Evolutionary conservation across 2,113 vertebrate species (phyloP), one percentile per base, ranked within the genome.

Genomic region (Urocitellus parryii): DNA sequence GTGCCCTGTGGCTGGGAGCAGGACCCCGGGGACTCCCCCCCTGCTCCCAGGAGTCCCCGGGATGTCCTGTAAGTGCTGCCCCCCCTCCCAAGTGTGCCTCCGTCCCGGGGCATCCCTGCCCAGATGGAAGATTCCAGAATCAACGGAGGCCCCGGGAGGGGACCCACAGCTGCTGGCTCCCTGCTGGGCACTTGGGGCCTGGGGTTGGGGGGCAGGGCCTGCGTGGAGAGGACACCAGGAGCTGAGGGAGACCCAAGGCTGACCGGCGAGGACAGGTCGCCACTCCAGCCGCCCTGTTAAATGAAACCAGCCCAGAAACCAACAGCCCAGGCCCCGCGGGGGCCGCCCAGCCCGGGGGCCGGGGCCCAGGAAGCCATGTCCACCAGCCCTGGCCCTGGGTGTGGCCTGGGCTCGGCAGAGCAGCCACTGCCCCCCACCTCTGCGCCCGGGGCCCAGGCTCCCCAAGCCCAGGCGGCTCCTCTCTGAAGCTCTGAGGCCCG

Each of bases 281-380:
- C 58, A 86, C 22, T 39, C 12, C 4, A 58, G 56, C 7, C 0
- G 1, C 27, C 22, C 72, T 20, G 48, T 86, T 91, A 34, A 58
- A 58, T 37, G 67, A 88, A 90, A 93, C 9, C 24, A 96, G 37
- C 85, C 80, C 20, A 20, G 86, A 85, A 91, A 63, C 76, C 63
- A 84, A 73, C 81, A 27, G 17, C 77, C 58, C 27, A n/a, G 11
- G 16, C 51, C 13, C 51, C 51, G 14, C 3, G 0, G 51, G 3
- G 51, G 51, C 51, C 42, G 4, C 42, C 42, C 42, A 45, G 42
- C 42, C 42, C 1, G 42, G 45, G 45, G 7, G 7, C 7, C 8
- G 45, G 45, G 45, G 45, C 45, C 45, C 45, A 9, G 45, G 48
- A 51, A 51, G 48, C 48, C 45, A 45, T 51, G 48, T 13, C 48